Conservation (phyloP, 2,888 invertebrate species). For the Micropterix aruncella region DNA sequence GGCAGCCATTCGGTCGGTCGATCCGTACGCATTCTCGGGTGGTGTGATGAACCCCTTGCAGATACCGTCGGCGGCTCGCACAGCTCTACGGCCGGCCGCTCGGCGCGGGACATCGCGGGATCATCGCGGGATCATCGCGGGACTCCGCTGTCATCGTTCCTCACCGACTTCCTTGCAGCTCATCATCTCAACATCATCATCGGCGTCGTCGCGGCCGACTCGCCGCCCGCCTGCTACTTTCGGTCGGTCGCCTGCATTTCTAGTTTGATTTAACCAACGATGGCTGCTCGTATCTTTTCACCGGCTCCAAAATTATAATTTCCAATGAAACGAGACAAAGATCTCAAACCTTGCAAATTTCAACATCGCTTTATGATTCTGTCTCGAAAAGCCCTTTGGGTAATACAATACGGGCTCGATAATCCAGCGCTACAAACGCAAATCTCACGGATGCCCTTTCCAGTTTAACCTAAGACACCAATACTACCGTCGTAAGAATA, state of each 20-base stretch:
- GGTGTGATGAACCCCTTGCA: not conserved
- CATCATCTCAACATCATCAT: not conserved
- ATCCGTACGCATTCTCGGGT: not conserved
- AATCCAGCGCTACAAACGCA: too few species aligned
- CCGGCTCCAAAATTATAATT: not conserved
- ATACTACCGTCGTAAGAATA: too few species aligned
- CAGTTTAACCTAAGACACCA: too few species aligned
- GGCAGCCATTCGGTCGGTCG: not conserved
- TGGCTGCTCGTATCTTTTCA: not conserved
- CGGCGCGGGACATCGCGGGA: not conserved
- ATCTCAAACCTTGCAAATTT: too few species aligned
- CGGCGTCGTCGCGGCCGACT: not conserved
- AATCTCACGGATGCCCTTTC: too few species aligned
- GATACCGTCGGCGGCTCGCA: not conserved
- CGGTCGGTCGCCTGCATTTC: not conserved
- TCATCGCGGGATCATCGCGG: not conserved
- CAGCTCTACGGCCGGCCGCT: not conserved
- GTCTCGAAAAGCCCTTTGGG: too few species aligned
- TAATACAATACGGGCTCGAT: too few species aligned
- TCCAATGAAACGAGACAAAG: too few species aligned
- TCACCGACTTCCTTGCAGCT: not conserved
- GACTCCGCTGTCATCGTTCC: not conserved
- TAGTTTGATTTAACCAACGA: slow-evolving; percentile 2
- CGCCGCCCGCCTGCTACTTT: not conserved
- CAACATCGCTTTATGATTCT: too few species aligned